Conservation (phyloP, 2,113 vertebrate species). For the Stigmatopora argus region DNA sequence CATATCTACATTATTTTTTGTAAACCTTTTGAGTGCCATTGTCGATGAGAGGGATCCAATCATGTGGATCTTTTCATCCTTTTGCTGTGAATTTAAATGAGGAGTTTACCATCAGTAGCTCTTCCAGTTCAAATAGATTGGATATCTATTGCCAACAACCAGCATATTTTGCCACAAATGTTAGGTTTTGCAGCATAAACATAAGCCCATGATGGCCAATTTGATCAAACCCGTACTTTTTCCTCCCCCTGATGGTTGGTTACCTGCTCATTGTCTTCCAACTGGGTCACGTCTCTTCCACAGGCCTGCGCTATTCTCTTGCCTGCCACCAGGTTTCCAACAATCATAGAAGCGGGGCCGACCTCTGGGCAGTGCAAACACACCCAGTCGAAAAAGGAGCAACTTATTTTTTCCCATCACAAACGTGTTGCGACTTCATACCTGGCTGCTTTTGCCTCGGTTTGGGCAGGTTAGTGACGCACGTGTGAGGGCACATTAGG, state of each 20-base stretch:
- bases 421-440: slow-evolving; percentile 29
- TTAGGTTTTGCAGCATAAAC: too few species aligned
- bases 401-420: neutral
- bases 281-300: slow-evolving; percentile 83
- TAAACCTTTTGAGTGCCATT: too few species aligned
- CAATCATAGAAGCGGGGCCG: slow-evolving; percentile 93
- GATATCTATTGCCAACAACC: too few species aligned
- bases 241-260: slow-evolving; percentile 25
- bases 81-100: too few species aligned
- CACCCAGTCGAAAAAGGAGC: slow-evolving; percentile 1
- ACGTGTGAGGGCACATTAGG: slow-evolving; percentile 93
- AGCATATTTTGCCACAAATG: too few species aligned
- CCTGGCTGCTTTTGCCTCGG: slow-evolving; percentile 94
- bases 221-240: neutral
- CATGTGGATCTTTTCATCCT: too few species aligned
- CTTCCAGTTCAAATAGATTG: too few species aligned
- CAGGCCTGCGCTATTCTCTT: slow-evolving; percentile 93
- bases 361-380: slow-evolving; percentile 74
- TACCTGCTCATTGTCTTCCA: slow-evolving; percentile 94
- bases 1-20: too few species aligned
- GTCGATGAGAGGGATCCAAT: too few species aligned
- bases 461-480: slow-evolving; percentile 93
- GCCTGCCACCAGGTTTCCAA: slow-evolving; percentile 91
- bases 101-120: too few species aligned
- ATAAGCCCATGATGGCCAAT: neutral